Base-by-base conservation (phyloP, 64 coral and sea anemone species). In the Montipora cactus region DNA sequence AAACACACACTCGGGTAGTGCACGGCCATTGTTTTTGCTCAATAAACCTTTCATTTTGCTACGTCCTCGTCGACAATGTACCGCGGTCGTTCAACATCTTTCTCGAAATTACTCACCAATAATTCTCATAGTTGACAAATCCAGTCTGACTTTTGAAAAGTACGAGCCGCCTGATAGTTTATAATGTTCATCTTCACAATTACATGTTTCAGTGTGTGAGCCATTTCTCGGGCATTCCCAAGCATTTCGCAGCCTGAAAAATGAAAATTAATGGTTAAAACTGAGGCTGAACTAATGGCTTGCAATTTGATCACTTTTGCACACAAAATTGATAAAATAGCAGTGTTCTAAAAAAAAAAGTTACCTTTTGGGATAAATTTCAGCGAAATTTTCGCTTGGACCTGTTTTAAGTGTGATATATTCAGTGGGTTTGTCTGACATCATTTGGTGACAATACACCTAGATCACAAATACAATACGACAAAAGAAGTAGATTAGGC, bases 391-490 rank as follows among this genome's bases (percentile, higher is more conserved):
- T 48, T 96, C 50, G 8, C 68, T 77, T 8, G 88, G 88, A 3
- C 98, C 98, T 71, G 98, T 80, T 90, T 89, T 92, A 3, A 99
- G 92, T 4, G 95, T 94, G n/a, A 99, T 92, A 25, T 96, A 99
- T 74, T 99, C 98, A 19, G 92, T 84, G 2, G 98, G 98, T 20
- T 89, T 59, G 57, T 95, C 67, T 47, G 98, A 96, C 47, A 90
- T 94, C 98, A 99, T 99, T 59, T 92, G 95, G 55, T 99, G 92
- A 64, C 98, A 99, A 79, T 96, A 99, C 4, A 99, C 94, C 98
- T 98, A 78, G 13, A 64, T 59, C 37, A 22, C 3, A 91, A 72
- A 61, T 22, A 84, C 15, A 58, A 9, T 82, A 8, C 13, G 15
- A 86, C 12, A 28, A 80, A 5, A n/a, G 4, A 8, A 37, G 37